Percentiles rank a stretch among this genome's conserved stretches.
phyloP scores from a whole-genome alignment of 2,113 vertebrate species.

The Tupaia tana region DNA sequence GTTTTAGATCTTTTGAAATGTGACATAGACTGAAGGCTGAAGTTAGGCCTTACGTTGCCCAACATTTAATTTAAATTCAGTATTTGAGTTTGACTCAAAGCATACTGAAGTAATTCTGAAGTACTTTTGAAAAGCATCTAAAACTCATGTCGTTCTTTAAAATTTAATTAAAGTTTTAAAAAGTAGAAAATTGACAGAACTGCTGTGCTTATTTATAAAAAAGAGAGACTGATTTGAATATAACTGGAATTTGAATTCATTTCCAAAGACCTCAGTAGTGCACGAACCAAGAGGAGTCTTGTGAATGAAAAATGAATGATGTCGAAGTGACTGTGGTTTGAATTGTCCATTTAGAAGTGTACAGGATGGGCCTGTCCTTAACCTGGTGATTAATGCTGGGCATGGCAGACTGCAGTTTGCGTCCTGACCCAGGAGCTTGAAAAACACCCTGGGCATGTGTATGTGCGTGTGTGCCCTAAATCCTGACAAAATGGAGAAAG shows the following conservation, averaged over 20 bases:
- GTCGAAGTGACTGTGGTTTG: constrained; percentile 23
- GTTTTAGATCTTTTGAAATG: not conserved
- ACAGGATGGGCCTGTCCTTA: too few species aligned
- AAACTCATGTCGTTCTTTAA: constrained; percentile 49
- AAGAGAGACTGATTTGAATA: constrained; percentile 21
- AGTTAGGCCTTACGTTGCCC: constrained; percentile 20
- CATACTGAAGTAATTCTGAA: constrained; percentile 34
- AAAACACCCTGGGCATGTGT: too few species aligned
- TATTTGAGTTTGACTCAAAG: constrained; percentile 26
- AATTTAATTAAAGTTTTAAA: constrained; percentile 39
- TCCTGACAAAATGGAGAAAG: too few species aligned
- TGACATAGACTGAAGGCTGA: not conserved
- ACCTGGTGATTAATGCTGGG: too few species aligned
- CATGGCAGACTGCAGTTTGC: too few species aligned
- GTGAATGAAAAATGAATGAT: constrained; percentile 34
- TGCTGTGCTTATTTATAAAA: constrained; percentile 43
- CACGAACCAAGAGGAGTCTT: constrained; percentile 19
- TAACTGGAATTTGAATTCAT: constrained; percentile 46
- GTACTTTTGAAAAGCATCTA: constrained; percentile 55
- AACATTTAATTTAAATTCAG: constrained; percentile 45
- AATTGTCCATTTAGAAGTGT: constrained; percentile 27
- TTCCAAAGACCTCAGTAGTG: constrained; percentile 18
- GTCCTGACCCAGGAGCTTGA: too few species aligned
- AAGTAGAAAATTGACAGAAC: constrained; percentile 44
- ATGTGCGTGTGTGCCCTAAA: too few species aligned